Evolutionary conservation across 2,888 invertebrate species (phyloP).

Genomic region (Mythimna albipuncta): DNA sequence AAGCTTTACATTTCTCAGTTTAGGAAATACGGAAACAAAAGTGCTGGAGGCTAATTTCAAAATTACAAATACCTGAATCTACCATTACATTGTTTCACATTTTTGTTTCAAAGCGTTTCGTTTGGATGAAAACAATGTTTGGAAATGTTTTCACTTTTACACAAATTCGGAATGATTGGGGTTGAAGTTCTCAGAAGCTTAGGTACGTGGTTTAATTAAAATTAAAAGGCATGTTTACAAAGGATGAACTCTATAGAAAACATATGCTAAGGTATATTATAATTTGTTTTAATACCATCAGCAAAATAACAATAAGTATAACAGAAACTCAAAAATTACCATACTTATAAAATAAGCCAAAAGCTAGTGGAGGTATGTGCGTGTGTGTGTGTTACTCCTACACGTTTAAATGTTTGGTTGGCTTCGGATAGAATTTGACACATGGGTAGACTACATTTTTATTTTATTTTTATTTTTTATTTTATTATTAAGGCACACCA

Average conservation of each 20-base stretch:
- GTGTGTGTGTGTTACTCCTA: too few relatives aligned
- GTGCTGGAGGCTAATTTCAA: not conserved
- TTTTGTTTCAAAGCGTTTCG: slow-evolving; percentile 17
- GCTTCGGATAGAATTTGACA: too few relatives aligned
- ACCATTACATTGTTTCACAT: slow-evolving; percentile 24
- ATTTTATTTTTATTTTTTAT: too few relatives aligned
- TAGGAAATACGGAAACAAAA: not conserved
- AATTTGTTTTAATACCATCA: not conserved
- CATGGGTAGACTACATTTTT: too few relatives aligned
- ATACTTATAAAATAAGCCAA: too few relatives aligned
- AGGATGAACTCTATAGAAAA: not conserved
- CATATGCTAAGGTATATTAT: not conserved
- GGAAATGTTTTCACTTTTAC: slow-evolving; percentile 41
- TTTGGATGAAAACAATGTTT: slow-evolving; percentile 49
- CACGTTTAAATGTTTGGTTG: too few relatives aligned
- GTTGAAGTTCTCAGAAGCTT: slow-evolving; percentile 18
- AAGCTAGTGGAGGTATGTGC: too few relatives aligned
- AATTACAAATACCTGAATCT: slow-evolving; percentile 13
- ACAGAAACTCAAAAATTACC: too few relatives aligned
- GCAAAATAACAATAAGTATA: not conserved
- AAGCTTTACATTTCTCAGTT: not conserved
- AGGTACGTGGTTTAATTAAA: slow-evolving; percentile 22
- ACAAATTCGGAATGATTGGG: slow-evolving; percentile 20
- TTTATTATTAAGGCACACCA: too few relatives aligned
- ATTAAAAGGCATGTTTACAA: slow-evolving; percentile 24